Evolutionary conservation across 2,797 vertebrate species (phyloP).

Genomic region (Darevskia mixta): DNA sequence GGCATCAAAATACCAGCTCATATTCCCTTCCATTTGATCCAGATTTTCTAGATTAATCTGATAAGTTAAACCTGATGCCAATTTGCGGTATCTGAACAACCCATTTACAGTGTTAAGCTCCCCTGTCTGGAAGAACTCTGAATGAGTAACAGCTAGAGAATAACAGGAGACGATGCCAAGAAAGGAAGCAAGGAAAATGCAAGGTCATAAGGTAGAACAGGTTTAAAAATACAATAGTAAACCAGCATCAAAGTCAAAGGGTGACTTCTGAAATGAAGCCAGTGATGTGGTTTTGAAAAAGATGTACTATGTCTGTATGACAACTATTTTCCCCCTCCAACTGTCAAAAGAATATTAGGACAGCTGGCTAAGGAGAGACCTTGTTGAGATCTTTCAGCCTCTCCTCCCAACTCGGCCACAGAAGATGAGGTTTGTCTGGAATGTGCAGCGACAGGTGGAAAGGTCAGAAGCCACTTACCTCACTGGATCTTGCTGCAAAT

Average conservation of each 20-base stretch:
- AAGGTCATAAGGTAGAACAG: slow-evolving; percentile 11
- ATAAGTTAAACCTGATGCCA: too few species aligned
- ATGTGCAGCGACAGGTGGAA: slow-evolving; percentile 62
- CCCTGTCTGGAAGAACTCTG: too few species aligned
- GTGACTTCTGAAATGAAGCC: background rate
- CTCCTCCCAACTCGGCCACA: slow-evolving; percentile 55
- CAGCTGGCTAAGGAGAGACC: slow-evolving; percentile 55
- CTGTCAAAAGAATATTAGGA: slow-evolving; percentile 57
- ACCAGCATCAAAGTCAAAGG: background rate
- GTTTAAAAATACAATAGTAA: slow-evolving; percentile 36
- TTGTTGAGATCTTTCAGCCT: slow-evolving; percentile 40
- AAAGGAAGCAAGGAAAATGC: slow-evolving; percentile 22
- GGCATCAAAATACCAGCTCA: too few species aligned
- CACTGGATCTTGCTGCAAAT: slow-evolving; percentile 40
- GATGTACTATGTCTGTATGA: background rate
- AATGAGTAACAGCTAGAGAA: background rate
- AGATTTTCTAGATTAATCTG: too few species aligned
- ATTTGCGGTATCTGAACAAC: too few species aligned
- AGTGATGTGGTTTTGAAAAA: slow-evolving; percentile 8
- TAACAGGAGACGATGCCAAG: slow-evolving; percentile 13
- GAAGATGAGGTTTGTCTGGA: slow-evolving; percentile 49
- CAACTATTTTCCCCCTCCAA: background rate
- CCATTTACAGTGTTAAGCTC: too few species aligned
- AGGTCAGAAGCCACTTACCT: slow-evolving; percentile 63
- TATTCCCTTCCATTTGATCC: too few species aligned